Evolutionary conservation across 2,113 vertebrate genomes (phyloP), one percentile per base, ranked within the genome.

Genomic region (Saguinus imperator): DNA sequence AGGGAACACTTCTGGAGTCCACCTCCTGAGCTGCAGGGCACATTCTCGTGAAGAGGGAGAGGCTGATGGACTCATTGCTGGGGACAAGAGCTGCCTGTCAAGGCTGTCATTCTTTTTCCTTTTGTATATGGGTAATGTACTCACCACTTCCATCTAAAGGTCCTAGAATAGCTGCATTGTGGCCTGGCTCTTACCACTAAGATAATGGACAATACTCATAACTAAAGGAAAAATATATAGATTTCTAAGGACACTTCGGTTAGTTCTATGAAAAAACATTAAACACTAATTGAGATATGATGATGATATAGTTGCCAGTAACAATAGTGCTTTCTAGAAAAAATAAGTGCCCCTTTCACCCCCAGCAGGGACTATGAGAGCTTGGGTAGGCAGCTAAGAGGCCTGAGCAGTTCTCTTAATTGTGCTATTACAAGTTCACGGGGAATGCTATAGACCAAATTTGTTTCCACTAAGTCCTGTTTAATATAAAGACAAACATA

Each of bases 401-500:
- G 37, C 11, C 66, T 72, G 13, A 14, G 23, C 58, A 79, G 55
- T 43, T 50, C 66, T 91, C 86, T 64, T 84, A 77, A 66, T 27
- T 70, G 37, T 3, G 21, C 83, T 75, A 12, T 73, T 88, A 64
- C 16, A 85, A 64, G 83, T 52, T 88, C 73, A 35, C 14, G 32
- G 52, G n/a, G 48, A 85, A 70, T 27, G 61, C 52, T 35, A 45
- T 1, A 37, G n/a, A 84, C 27, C 80, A 52, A 9, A 90, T 79
- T 29, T 75, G 48, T 61, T 89, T 83, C 72, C 85, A 87, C 52
- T 76, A 88, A 93, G 83, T 89, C 48, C 35, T 88, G 43, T 43
- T 92, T 89, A 94, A 82, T 50, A 66, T 2, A 50, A 95, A 90
- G 91, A 77, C 61, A 80, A 89, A 95, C 45, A 88, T 40, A 88